These are phyloP conservation scores for Actinopyga echinites DNA, from an alignment of 53 echinoderm and acorn worm species.

Conservation along the genomic window DNA sequence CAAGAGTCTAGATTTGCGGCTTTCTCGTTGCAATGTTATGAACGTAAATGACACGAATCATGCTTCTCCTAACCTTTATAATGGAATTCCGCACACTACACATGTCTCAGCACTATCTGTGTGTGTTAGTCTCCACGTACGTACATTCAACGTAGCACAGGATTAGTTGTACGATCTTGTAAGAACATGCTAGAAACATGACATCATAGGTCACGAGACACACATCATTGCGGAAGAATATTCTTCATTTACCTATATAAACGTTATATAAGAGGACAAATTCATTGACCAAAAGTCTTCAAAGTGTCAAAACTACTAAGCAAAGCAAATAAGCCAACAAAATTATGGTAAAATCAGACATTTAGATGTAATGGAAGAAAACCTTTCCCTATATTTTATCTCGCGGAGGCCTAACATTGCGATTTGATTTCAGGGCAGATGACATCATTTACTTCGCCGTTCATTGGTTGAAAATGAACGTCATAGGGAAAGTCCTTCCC, in stretches of 20 bases:
- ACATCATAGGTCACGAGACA: slow-evolving; percentile 27
- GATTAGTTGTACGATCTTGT: background rate
- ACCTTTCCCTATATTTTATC: background rate
- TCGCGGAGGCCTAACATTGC: background rate
- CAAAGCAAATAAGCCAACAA: background rate
- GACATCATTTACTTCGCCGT: slow-evolving; percentile 1
- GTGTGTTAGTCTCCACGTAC: no score
- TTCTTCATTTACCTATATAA: background rate
- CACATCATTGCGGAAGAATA: slow-evolving; percentile 5
- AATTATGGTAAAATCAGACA: background rate
- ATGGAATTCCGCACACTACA: background rate
- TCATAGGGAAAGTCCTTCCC: slow-evolving; percentile 26
- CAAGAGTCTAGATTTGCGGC: no score
- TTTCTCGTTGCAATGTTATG: no score
- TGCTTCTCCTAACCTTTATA: background rate
- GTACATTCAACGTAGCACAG: background rate
- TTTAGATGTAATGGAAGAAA: background rate
- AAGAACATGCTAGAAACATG: slow-evolving; percentile 21
- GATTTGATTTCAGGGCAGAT: background rate
- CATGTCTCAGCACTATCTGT: background rate
- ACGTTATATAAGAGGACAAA: background rate
- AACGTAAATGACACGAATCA: no score
- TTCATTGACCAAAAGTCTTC: background rate
- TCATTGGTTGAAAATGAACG: slow-evolving; percentile 10
- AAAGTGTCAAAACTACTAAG: no score